Evolutionary conservation across 2,888 invertebrate genomes (phyloP).

Genomic region (Hirtodrosophila alboralis): DNA sequence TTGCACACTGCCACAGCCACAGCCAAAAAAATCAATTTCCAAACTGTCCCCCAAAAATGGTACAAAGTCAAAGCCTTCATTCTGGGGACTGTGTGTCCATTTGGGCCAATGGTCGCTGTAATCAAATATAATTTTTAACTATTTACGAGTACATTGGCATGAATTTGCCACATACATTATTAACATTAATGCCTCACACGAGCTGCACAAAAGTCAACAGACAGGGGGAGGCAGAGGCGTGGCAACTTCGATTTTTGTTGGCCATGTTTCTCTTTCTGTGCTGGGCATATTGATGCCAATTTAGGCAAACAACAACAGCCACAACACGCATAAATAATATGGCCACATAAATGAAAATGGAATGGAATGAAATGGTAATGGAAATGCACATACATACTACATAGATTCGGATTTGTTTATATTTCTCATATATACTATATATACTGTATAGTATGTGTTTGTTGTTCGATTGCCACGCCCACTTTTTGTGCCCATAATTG

Average conservation of each 20-base stretch:
- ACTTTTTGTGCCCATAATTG: conserved; percentile 44
- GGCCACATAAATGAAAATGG: conserved; percentile 58
- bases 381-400: conserved; percentile 32
- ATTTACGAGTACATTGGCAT: conserved; percentile 72
- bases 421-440: background rate
- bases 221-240: conserved; percentile 16
- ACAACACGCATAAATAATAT: conserved; percentile 62
- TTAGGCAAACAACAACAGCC: conserved; percentile 41
- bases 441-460: background rate
- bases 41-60: conserved; percentile 33
- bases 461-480: conserved; percentile 22
- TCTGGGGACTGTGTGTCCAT: conserved; percentile 24
- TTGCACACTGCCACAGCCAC: conserved; percentile 11
- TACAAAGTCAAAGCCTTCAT: background rate
- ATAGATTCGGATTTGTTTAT: conserved; percentile 28
- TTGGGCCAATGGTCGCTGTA: conserved; percentile 44
- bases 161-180: conserved; percentile 68
- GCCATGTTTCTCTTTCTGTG: conserved; percentile 36
- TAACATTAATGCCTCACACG: conserved; percentile 71
- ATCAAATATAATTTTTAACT: conserved; percentile 80
- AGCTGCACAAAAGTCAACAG: conserved; percentile 38
- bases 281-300: conserved; percentile 60
- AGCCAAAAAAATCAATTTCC: conserved; percentile 65
- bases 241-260: conserved; percentile 22
- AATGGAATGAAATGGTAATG: conserved; percentile 48